These are phyloP conservation scores for Amphiura filiformis DNA, from an alignment of 35 echinoderm and acorn worm genomes.

Conservation along the genomic window DNA sequence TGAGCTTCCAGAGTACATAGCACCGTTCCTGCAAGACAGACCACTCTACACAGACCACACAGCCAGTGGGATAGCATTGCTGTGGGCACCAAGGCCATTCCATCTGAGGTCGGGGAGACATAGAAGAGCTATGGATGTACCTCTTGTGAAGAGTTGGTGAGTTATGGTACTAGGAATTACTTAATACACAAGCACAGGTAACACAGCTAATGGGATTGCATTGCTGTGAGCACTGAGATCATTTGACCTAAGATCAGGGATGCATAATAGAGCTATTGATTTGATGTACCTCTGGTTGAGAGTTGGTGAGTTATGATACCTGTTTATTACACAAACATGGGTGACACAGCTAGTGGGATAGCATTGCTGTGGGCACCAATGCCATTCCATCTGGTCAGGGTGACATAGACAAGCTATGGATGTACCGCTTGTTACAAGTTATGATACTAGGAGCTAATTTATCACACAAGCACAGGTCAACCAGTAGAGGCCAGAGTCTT, in stretches of 20 bases:
- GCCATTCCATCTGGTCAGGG: slow-evolving; percentile 90
- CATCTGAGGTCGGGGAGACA: slow-evolving; percentile 88
- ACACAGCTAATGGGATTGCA: slow-evolving; percentile 61
- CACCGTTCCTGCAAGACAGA: slow-evolving; percentile 88
- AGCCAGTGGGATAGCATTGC: slow-evolving; percentile 90
- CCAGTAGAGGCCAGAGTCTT: slow-evolving; percentile 84
- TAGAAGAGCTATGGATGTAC: slow-evolving; percentile 86
- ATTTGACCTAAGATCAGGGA: not conserved
- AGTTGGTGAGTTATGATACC: slow-evolving; percentile 92
- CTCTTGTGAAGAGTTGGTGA: slow-evolving; percentile 88
- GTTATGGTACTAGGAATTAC: too few relatives aligned
- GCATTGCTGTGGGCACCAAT: slow-evolving; percentile 90
- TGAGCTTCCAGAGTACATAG: slow-evolving; percentile 87
- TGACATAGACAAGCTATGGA: slow-evolving; percentile 84
- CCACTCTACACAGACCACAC: slow-evolving; percentile 99
- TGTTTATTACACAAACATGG: slow-evolving; percentile 69
- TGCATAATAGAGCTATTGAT: not conserved
- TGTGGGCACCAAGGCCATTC: slow-evolving; percentile 96
- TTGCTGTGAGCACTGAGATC: not conserved
- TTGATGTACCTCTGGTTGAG: slow-evolving; percentile 66
- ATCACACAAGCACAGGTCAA: too few relatives aligned
- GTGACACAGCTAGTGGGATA: slow-evolving; percentile 94
- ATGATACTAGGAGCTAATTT: too few relatives aligned
- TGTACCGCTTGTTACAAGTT: slow-evolving; percentile 81
- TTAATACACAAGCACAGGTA: slow-evolving; percentile 89